Percentiles rank a stretch among this genome's conserved stretches.
Conservation (phyloP, 1,140 invertebrate species). For the Neodiprion lecontei region DNA sequence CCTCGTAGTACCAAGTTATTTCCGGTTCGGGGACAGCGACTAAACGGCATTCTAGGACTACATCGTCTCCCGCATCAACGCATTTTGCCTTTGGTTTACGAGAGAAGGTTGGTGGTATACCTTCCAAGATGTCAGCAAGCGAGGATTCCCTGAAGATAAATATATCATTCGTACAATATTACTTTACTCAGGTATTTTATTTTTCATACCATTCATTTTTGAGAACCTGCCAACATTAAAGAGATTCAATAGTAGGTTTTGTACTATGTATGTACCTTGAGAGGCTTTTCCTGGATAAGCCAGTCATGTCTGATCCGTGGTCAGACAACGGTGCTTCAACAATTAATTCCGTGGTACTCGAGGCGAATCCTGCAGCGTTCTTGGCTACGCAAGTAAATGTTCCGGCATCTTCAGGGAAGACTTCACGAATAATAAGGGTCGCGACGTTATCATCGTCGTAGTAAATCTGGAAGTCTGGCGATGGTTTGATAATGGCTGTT, state of each 20-base stretch:
- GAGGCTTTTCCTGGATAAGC: conserved; percentile 79
- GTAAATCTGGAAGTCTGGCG: conserved; percentile 90
- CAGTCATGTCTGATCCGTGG: conserved; percentile 84
- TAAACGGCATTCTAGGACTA: conserved; percentile 83
- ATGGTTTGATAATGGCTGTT: conserved; percentile 89
- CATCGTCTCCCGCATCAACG: conserved; percentile 80
- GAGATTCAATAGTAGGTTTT: conserved; percentile 3
- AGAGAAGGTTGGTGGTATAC: conserved; percentile 92
- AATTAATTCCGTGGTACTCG: conserved; percentile 87
- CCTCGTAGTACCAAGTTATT: conserved; percentile 83
- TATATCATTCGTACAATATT: conserved; percentile 14
- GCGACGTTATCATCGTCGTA: conserved; percentile 93
- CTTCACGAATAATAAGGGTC: conserved; percentile 92
- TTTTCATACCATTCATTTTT: not conserved
- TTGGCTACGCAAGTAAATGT: conserved; percentile 96
- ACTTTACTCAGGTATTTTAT: conserved; percentile 10
- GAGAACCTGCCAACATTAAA: not conserved
- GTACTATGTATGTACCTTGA: conserved; percentile 63
- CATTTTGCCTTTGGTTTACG: conserved; percentile 84
- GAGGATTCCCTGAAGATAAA: conserved; percentile 77
- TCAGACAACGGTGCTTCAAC: conserved; percentile 88
- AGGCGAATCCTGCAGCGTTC: conserved; percentile 92
- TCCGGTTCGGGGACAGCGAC: conserved; percentile 91
- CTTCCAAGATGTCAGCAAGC: conserved; percentile 88
- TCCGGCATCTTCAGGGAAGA: conserved; percentile 96